Percentiles rank a stretch among this genome's conserved stretches.
Conservation (phyloP, 2,113 vertebrate genomes). For the Pseudonaja textilis region DNA sequence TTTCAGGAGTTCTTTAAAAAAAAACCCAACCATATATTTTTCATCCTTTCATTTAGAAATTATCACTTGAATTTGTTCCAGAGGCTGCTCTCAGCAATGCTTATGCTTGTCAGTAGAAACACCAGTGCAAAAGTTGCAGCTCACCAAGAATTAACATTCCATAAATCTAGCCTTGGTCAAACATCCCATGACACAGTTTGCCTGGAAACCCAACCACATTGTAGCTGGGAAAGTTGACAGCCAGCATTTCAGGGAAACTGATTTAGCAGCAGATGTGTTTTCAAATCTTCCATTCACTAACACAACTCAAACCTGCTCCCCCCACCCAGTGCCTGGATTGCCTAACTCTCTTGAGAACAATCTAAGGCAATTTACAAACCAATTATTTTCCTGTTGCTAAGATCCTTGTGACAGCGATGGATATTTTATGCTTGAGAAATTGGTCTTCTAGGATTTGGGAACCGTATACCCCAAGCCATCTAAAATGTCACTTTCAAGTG, state of each 20-base stretch:
- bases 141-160: neutral
- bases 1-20: neutral
- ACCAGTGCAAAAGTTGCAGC: neutral
- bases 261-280: conserved; percentile 52
- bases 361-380: conserved; percentile 37
- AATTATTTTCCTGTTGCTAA: conserved; percentile 23
- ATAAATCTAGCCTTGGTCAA: neutral
- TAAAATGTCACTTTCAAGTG: conserved; percentile 50
- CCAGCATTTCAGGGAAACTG: conserved; percentile 44
- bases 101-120: neutral
- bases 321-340: conserved; percentile 8
- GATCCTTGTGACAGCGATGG: conserved; percentile 2
- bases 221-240: conserved; percentile 35
- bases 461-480: conserved; percentile 17
- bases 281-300: conserved; percentile 50
- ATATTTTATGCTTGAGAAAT: conserved; percentile 39
- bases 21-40: neutral
- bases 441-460: conserved; percentile 21
- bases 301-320: conserved; percentile 37
- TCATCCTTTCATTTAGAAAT: neutral
- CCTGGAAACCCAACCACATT: conserved; percentile 27
- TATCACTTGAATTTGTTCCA: neutral
- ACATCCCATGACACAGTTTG: conserved; percentile 23
- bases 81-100: neutral
- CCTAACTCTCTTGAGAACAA: conserved; percentile 35